Base-by-base conservation (phyloP, 2,888 invertebrate genomes). In the Rhodophaea formosa region DNA sequence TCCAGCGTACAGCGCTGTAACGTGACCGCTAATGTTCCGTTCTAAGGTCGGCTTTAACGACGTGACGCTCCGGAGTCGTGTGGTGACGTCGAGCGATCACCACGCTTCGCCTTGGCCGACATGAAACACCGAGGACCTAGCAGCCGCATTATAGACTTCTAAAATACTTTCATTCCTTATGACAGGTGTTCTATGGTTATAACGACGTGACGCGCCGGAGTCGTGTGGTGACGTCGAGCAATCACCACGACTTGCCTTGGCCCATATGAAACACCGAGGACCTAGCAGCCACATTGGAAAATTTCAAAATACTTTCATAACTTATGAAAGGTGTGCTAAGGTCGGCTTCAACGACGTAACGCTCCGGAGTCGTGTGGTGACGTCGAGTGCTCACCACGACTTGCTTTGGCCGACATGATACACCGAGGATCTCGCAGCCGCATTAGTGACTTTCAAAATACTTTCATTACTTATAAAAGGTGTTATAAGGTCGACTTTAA, bases 1-100 rank as follows among this genome's bases (percentile, higher is more conserved):
- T 80, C 72, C 71, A 69, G 58, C 70, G 67, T 49, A 49, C 43
- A 51, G 35, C 72, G 80, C 69, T 76, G 75, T 81, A 77, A 67
- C 68, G 47, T 57, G 66, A 84, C 86, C 86, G 66, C 86, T 64
- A 82, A 84, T 76, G 74, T 74, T 74, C 69, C 75, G 56, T 49
- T 58, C 42, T 59, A 59, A 45, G 59, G 39, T 39, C 42, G 46
- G 14, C 42, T 56, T 59, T 56, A 52, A 47, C 30, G 42, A 47
- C 12, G 45, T 45, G 44, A 45, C 54, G 54, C 10, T 10, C 12
- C 15, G 16, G 17, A 16, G 29, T 15, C 39, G 8, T 32, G 17
- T 16, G 10, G 51, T 39, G 52, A 7, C 16, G 39, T 32, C 7
- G 12, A 15, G 51, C 16, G 7, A 32, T 51, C 3, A n/a, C 39